Evolutionary conservation across 2,797 vertebrate species (phyloP).

Genomic region (Cyprinella venusta): DNA sequence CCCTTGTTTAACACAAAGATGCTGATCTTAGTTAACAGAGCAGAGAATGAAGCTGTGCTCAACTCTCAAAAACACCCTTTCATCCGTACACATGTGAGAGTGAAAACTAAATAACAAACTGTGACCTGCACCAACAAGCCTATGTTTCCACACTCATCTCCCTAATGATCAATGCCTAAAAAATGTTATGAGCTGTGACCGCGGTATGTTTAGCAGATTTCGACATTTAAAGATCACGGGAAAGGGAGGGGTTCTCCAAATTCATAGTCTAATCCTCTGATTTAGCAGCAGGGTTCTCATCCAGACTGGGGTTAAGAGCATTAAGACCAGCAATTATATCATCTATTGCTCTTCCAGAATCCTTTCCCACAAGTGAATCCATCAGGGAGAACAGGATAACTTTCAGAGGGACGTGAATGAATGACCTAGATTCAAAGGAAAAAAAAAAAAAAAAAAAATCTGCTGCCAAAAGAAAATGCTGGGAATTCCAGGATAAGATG

Average conservation of each 20-base stretch:
- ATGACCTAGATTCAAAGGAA: conserved; percentile 51
- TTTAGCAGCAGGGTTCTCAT: conserved; percentile 15
- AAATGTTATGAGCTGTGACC: not conserved
- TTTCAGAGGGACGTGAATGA: conserved; percentile 39
- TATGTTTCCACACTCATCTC: conserved; percentile 20
- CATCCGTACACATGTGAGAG: conserved; percentile 5
- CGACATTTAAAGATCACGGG: not conserved
- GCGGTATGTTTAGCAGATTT: not conserved
- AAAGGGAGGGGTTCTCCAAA: conserved; percentile 31
- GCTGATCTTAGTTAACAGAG: not conserved
- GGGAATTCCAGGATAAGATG: conserved; percentile 43
- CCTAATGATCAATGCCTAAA: not conserved
- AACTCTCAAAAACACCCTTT: conserved; percentile 3
- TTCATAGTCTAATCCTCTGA: conserved; percentile 6
- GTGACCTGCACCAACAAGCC: conserved; percentile 35
- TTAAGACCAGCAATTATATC: conserved; percentile 24
- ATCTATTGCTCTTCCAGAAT: conserved; percentile 27
- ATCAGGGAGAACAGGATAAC: conserved; percentile 3
- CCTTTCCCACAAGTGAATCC: conserved; percentile 31
- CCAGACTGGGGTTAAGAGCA: conserved; percentile 7
- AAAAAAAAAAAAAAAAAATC: conserved; percentile 10
- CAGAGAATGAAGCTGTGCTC: conserved; percentile 15
- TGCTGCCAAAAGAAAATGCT: conserved; percentile 39
- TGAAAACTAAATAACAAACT: not conserved
- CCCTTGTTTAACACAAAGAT: conserved; percentile 33